These are phyloP conservation scores for Botia almorhae DNA, from an alignment of 2,797 vertebrate species.

Conservation along the genomic window DNA sequence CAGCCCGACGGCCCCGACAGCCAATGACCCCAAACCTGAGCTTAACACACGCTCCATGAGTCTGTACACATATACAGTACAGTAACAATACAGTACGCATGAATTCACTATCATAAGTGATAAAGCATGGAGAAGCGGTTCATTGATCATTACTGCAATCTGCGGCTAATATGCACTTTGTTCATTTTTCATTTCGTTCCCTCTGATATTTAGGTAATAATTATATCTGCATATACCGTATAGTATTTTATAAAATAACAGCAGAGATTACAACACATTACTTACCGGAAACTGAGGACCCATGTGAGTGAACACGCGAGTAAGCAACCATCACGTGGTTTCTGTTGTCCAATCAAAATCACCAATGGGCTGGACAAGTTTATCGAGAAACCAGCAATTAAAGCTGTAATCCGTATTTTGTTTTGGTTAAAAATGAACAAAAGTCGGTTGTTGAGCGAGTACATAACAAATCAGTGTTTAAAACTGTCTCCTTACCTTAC, in stretches of 20 bases:
- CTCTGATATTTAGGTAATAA: not conserved
- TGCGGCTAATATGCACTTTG: no score
- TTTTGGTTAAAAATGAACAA: no score
- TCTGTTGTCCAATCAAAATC: constrained; percentile 13
- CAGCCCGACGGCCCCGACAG: constrained; percentile 82
- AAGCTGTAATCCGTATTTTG: no score
- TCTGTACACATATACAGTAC: constrained; percentile 27
- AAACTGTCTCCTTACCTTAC: no score
- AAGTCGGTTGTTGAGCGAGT: no score
- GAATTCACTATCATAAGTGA: not conserved
- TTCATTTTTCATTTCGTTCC: not conserved
- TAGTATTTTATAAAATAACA: not conserved
- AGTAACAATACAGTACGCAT: not conserved
- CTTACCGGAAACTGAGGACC: constrained; percentile 26
- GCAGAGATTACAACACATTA: not conserved
- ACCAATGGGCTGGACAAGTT: no score
- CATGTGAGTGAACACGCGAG: constrained; percentile 36
- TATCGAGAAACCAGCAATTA: no score
- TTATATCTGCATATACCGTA: not conserved
- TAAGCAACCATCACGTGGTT: not conserved
- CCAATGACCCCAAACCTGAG: constrained; percentile 75
- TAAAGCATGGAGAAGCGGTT: no score
- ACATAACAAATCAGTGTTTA: no score
- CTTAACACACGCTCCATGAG: constrained; percentile 71
- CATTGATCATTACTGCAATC: no score